These are phyloP conservation scores for Psylliodes chrysocephalus DNA, from an alignment of 2,888 invertebrate species.

Conservation along the genomic window DNA sequence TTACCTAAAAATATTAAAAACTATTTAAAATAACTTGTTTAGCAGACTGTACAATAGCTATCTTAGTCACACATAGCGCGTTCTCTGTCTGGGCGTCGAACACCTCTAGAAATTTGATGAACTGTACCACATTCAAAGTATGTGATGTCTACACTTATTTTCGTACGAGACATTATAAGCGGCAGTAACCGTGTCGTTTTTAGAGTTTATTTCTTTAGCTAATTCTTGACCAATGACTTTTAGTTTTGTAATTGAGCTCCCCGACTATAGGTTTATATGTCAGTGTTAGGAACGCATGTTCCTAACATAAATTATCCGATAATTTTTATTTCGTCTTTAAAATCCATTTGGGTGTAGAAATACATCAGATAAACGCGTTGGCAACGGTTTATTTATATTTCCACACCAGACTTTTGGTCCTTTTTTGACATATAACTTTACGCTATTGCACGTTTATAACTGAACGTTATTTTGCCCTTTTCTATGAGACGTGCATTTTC, in stretches of 20 bases:
- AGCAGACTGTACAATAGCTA: too few species aligned
- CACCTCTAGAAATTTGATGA: too few species aligned
- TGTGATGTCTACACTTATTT: too few species aligned
- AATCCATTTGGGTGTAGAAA: constrained; percentile 25
- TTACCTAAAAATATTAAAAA: too few species aligned
- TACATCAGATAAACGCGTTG: constrained; percentile 26
- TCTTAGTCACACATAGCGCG: too few species aligned
- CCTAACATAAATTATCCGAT: constrained; percentile 16
- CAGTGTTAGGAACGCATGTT: constrained; percentile 21
- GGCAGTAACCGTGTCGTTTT: too few species aligned
- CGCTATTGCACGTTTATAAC: constrained; percentile 4
- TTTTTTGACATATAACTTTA: constrained; percentile 10
- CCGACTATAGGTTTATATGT: constrained; percentile 18
- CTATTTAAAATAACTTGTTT: too few species aligned
- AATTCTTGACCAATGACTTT: too few species aligned
- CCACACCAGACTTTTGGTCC: constrained; percentile 10
- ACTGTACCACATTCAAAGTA: too few species aligned
- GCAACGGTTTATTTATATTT: constrained; percentile 24
- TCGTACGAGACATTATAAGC: too few species aligned
- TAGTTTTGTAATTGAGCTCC: not conserved
- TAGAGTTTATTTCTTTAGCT: too few species aligned
- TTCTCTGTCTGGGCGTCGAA: too few species aligned
- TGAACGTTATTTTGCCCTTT: constrained; percentile 2
- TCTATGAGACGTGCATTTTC: not conserved
- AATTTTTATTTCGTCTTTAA: constrained; percentile 24